Evolutionary conservation across 2,113 vertebrate species (phyloP).

Genomic region (Corvus cornix): DNA sequence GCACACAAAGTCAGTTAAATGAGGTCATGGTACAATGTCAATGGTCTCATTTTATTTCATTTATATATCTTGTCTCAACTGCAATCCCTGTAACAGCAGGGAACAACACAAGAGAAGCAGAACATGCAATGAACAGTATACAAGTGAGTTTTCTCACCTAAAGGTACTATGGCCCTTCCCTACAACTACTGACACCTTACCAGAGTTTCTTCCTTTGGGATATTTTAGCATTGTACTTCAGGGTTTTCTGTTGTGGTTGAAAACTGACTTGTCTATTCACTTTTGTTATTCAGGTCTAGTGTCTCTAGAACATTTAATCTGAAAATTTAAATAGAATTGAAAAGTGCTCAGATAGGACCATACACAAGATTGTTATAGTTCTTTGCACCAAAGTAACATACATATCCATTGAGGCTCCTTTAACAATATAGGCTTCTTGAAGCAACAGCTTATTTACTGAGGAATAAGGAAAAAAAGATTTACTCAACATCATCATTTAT

Average conservation of each 20-base stretch:
- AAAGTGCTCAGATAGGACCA: neutral
- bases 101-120: neutral
- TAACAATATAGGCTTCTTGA: neutral
- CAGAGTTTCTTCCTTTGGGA: neutral
- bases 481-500: neutral
- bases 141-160: neutral
- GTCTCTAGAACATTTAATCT: neutral
- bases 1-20: neutral
- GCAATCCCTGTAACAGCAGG: neutral
- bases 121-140: accelerated
- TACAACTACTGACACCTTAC: neutral
- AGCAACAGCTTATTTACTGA: neutral
- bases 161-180: neutral
- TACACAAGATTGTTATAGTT: neutral
- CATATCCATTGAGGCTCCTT: neutral
- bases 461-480: neutral
- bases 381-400: neutral
- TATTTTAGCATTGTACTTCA: neutral
- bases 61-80: neutral
- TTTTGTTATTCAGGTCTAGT: neutral
- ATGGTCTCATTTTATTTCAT: neutral
- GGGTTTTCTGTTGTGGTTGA: neutral
- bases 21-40: neutral
- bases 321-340: neutral
- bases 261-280: neutral